Conservation (phyloP, 2,113 vertebrate genomes). For the Montifringilla adamsi region DNA sequence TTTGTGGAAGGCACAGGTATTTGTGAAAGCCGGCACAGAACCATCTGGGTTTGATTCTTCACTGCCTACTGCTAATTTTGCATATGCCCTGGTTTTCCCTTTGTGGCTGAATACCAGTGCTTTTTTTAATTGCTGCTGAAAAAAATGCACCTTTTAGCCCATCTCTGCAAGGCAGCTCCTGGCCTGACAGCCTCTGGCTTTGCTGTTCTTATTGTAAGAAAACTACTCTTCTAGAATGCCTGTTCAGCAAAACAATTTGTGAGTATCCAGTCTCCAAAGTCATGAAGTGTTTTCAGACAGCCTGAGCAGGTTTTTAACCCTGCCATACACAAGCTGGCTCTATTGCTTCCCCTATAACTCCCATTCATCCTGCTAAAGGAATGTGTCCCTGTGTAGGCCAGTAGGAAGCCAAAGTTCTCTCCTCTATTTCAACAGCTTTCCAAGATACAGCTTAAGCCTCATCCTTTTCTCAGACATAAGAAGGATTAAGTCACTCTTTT, state of each 20-base stretch:
- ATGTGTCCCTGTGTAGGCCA: background rate
- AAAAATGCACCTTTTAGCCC: background rate
- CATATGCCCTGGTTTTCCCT: background rate
- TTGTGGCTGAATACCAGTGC: background rate
- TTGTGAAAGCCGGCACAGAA: background rate
- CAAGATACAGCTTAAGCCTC: background rate
- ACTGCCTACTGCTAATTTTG: background rate
- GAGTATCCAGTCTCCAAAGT: background rate
- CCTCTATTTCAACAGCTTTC: background rate
- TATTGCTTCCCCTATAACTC: background rate
- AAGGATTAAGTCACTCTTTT: constrained; percentile 24
- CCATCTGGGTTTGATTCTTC: background rate
- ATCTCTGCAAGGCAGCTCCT: background rate
- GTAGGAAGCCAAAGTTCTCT: background rate
- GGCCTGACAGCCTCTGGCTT: background rate
- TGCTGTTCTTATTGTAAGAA: background rate
- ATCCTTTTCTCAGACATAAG: background rate
- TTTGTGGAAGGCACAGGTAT: background rate
- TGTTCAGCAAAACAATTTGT: background rate
- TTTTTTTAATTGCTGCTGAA: background rate
- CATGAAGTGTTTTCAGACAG: background rate
- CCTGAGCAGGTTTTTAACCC: background rate
- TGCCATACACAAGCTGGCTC: background rate
- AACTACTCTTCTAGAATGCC: background rate
- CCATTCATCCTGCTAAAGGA: background rate